These are phyloP conservation scores for Indicator indicator DNA, from an alignment of 2,113 vertebrate genomes.

Conservation along the genomic window DNA sequence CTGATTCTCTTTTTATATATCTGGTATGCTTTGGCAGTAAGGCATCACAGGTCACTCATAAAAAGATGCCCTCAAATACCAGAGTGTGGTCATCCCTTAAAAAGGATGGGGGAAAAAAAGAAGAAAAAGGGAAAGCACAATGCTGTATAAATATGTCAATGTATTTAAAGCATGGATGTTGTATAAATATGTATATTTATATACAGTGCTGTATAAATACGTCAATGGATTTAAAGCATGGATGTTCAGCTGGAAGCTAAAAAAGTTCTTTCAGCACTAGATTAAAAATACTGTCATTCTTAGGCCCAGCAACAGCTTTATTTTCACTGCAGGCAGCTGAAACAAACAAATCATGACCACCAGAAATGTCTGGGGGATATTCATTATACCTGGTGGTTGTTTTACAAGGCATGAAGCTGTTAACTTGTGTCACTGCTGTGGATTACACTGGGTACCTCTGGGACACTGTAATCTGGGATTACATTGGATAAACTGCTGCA, in stretches of 20 bases:
- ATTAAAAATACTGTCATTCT: not conserved
- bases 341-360: not conserved
- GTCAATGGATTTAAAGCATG: not conserved
- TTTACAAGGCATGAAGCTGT: not conserved
- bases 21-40: not conserved
- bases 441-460: not conserved
- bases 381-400: not conserved
- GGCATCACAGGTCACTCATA: not conserved
- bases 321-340: not conserved
- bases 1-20: not conserved
- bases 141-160: not conserved
- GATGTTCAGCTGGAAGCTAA: not conserved
- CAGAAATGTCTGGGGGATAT: not conserved
- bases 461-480: not conserved
- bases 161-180: not conserved
- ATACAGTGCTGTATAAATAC: not conserved
- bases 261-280: not conserved
- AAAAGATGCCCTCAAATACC: not conserved
- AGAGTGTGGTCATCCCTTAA: not conserved
- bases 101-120: not conserved
- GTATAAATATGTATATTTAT: no score
- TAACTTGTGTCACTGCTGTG: not conserved
- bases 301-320: not conserved
- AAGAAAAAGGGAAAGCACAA: not conserved
- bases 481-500: not conserved